Evolutionary conservation across 2,888 invertebrate genomes (phyloP).

Genomic region (Diploptera punctata): DNA sequence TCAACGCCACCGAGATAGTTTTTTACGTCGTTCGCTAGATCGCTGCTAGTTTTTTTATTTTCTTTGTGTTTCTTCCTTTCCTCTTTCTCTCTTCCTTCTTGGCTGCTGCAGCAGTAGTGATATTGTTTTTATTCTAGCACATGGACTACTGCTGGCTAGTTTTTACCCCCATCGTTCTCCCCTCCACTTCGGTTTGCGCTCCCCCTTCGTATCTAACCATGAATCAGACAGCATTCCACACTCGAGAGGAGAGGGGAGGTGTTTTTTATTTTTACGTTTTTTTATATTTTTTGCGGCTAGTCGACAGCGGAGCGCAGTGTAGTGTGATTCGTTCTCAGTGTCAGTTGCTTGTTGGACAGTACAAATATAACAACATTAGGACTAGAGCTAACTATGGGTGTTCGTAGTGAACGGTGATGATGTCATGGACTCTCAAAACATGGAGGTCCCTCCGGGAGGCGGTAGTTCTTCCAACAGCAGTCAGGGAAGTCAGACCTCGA

Average conservation of each 20-base stretch:
- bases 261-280: conserved; percentile 16
- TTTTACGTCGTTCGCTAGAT: no score
- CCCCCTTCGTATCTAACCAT: conserved; percentile 26
- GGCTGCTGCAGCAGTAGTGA: neutral
- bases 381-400: neutral
- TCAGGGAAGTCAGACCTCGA: conserved; percentile 46
- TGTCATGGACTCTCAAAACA: conserved; percentile 13
- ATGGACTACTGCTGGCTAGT: conserved; percentile 25
- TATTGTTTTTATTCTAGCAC: conserved; percentile 3
- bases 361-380: no score
- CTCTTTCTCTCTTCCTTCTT: neutral
- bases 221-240: conserved; percentile 40
- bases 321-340: neutral
- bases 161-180: conserved; percentile 32
- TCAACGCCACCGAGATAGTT: neutral
- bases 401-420: neutral
- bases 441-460: neutral
- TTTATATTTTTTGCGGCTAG: conserved; percentile 20
- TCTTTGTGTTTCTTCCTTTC: conserved; percentile 11
- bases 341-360: neutral
- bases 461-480: neutral
- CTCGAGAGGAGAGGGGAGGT: conserved; percentile 2
- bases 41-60: neutral
- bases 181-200: conserved; percentile 17
- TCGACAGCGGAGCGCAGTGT: no score